Evolutionary conservation across 1,140 invertebrate genomes (phyloP).

Genomic region (Scylla paramamosain): DNA sequence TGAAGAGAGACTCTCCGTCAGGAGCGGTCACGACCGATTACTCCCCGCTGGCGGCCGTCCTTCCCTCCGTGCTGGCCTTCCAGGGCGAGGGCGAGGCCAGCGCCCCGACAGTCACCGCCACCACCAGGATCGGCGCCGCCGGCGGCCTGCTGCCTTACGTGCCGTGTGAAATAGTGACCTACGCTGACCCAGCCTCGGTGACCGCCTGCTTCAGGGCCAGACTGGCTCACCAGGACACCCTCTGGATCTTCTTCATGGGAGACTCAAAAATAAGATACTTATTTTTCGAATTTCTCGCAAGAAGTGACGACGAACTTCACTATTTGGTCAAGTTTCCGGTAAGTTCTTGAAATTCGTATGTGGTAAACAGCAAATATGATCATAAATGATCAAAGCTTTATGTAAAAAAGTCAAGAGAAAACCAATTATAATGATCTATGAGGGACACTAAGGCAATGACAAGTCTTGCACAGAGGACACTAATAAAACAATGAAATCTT

Average conservation of each 20-base stretch:
- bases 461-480: neutral
- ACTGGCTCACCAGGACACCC: neutral
- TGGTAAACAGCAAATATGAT: too few relatives aligned
- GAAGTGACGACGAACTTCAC: neutral
- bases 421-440: too few relatives aligned
- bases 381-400: too few relatives aligned
- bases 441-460: too few relatives aligned
- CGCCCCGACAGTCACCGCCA: neutral
- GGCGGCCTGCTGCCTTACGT: constrained; percentile 47
- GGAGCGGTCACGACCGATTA: neutral
- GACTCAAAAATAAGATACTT: constrained; percentile 57
- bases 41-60: constrained; percentile 7
- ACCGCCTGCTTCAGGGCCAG: constrained; percentile 40
- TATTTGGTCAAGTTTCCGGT: constrained; percentile 17
- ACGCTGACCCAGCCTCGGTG: constrained; percentile 8
- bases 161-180: constrained; percentile 41
- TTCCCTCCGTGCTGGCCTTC: constrained; percentile 37
- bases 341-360: too few relatives aligned
- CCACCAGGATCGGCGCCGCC: constrained; percentile 45
- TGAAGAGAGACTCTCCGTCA: neutral
- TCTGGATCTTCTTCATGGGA: constrained; percentile 53
- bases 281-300: neutral
- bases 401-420: too few relatives aligned
- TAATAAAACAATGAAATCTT: neutral
- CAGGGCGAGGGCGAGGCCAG: neutral